A percentile compares a stretch with the other conserved stretches of the same genome.
Evolutionary conservation across 64 coral and sea anemone species (phyloP).

Genomic region (Stylophora pistillata): DNA sequence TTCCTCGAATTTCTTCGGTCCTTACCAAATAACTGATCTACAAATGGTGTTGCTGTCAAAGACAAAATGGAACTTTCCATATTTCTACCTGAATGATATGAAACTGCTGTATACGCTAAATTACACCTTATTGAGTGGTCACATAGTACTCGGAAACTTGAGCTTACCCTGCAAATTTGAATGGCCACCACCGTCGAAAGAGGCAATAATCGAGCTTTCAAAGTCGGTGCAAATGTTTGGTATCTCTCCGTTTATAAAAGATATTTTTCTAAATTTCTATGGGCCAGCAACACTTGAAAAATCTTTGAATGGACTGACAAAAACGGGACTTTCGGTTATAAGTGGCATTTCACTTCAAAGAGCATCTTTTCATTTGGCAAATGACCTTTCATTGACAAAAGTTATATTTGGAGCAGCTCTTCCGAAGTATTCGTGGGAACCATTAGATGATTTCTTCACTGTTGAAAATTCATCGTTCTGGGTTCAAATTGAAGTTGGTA

Average conservation of each 20-base stretch:
- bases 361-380: neutral
- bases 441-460: conserved; percentile 67
- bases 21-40: neutral
- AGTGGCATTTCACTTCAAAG: neutral
- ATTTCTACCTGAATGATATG: neutral
- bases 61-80: neutral
- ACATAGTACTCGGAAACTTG: neutral
- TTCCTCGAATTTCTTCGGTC: neutral
- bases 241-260: neutral
- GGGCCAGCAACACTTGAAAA: neutral
- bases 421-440: conserved; percentile 59
- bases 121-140: neutral
- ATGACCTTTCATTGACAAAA: neutral
- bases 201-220: neutral
- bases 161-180: neutral
- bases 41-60: neutral
- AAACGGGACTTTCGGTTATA: neutral
- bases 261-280: conserved; percentile 13
- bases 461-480: conserved; percentile 39
- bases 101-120: neutral
- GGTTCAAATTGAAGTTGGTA: conserved; percentile 31
- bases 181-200: neutral
- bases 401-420: conserved; percentile 32
- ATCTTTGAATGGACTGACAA: neutral
- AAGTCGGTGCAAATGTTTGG: neutral